Evolutionary conservation across 2,888 invertebrate species (phyloP), one percentile per base, ranked within the genome.

Genomic region (Acronicta psi): DNA sequence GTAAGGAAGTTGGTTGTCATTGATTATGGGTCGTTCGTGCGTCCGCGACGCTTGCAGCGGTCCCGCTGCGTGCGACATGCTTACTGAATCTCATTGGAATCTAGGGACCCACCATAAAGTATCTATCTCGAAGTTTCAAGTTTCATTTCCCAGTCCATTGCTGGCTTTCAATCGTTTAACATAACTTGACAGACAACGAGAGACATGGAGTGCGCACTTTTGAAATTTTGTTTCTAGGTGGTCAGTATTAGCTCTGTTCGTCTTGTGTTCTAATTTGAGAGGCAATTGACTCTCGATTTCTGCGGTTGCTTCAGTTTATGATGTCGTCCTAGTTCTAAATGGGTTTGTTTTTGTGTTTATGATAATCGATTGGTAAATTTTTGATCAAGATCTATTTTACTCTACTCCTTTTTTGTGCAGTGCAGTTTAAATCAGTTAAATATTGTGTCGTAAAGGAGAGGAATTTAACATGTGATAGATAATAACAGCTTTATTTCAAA

Each of bases 1-100:
- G 81, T 80, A 82, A 79, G 75, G 75, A 77, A 75, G 80, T 78
- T 49, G 75, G 73, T 77, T 85, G 85, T 85, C 85, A 81, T 72
- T 80, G 84, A 82, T 85, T 82, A 80, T 81, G 79, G 82, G 76
- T 78, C 77, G 77, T 79, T 84, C 83, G 81, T 80, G 83, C 78
- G 74, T 70, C 63, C 53, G 66, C 71, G 74, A 47, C 61, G 80
- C 76, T 77, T 55, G 66, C 64, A 79, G 82, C 75, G 72, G 58
- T 61, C 77, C 75, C 69, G 77, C 77, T 80, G 82, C 76, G 77
- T 79, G 78, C 75, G 70, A 76, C 81, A 73, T 73, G 80, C 74
- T 68, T 63, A 67, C 64, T 69, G 72, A 58, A 74, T 69, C 72
- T 72, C 74, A 72, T 66, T 75, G 59, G 60, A 67, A 61, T 61